Base-by-base conservation (phyloP, 2,113 vertebrate genomes). In the Peromyscus leucopus region DNA sequence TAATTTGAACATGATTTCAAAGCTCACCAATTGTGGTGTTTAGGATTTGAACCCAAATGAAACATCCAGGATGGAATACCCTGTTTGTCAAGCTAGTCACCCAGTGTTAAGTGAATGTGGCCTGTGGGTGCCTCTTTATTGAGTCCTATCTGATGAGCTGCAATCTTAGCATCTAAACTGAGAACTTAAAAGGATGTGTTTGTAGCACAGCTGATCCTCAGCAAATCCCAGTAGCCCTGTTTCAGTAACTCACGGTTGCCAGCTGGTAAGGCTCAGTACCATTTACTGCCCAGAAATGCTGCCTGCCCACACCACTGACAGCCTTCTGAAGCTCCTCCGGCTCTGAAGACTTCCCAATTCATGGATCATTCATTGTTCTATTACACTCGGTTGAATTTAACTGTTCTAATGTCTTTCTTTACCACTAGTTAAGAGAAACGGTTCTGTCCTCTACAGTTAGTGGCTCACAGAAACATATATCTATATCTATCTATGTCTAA, bases 1-100 rank as follows among this genome's bases (percentile, higher is more conserved):
- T 78, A 75, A 94, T 88, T 31, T 67, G 87, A 36, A 57, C 26
- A 88, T 61, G 7, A 3, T 80, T 94, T 65, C 48, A 75, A 13
- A 91, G 33, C 24, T 87, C 84, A 46, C 42, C 61, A 89, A n/a
- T 82, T 9, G 48, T 31, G 16, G 36, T 91, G 28, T 91, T 76
- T 97, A 83, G 48, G 3, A 89, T 82, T 78, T 91, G 67, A 94
- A 76, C 55, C 3, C 12, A 88, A 94, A 24, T 67, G 21, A 96
- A 84, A 5, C 48, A 74, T 71, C 39, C 31, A 10, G 42, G 57
- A 88, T 63, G 28, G 17, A 83, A 26, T 51, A 61, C 9, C 16
- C 94, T 90, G 46, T 13, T 92, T 65, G n/a, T 88, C 42, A 88
- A 85, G 33, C n/a, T 13, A 82, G 67, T 48, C 91, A 92, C 19